These are phyloP conservation scores for Drepana arcuata DNA, from an alignment of 1,140 invertebrate species.

Conservation along the genomic window DNA sequence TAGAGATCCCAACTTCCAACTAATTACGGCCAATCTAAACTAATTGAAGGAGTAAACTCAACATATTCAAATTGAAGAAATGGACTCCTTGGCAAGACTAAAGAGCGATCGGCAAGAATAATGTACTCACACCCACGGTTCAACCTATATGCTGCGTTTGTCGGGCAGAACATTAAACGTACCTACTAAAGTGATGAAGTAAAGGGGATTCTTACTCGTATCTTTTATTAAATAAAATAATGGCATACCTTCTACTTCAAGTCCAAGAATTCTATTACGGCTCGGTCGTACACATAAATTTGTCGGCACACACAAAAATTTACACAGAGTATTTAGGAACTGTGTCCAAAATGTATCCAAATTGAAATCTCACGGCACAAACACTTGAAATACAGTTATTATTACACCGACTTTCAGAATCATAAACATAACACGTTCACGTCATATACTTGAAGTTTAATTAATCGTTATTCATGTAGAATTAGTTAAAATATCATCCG, in stretches of 20 bases:
- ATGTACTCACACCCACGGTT: too few relatives aligned
- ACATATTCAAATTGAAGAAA: too few relatives aligned
- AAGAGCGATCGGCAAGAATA: too few relatives aligned
- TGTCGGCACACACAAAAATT: slow-evolving; percentile 28
- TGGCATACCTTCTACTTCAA: slow-evolving; percentile 19
- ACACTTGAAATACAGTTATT: slow-evolving; percentile 29
- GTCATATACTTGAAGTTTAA: slow-evolving; percentile 28
- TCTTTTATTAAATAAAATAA: too few relatives aligned
- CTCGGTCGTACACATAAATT: slow-evolving; percentile 28
- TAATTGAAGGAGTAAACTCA: too few relatives aligned
- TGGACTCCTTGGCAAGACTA: too few relatives aligned
- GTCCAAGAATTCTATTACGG: slow-evolving; percentile 24
- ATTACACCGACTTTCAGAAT: slow-evolving; percentile 22
- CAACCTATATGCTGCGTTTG: too few relatives aligned
- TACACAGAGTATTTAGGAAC: slow-evolving; percentile 18
- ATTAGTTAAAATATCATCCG: slow-evolving; percentile 54
- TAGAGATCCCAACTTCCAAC: too few relatives aligned
- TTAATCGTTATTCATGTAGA: slow-evolving; percentile 52
- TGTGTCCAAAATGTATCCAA: slow-evolving; percentile 21
- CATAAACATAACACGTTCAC: slow-evolving; percentile 40
- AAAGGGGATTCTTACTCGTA: too few relatives aligned
- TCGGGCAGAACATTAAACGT: too few relatives aligned
- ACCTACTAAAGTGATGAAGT: too few relatives aligned
- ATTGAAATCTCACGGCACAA: slow-evolving; percentile 34
- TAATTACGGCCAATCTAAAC: too few relatives aligned